Base-by-base conservation (phyloP, 2,797 vertebrate genomes). In the Molossus alvarezi region DNA sequence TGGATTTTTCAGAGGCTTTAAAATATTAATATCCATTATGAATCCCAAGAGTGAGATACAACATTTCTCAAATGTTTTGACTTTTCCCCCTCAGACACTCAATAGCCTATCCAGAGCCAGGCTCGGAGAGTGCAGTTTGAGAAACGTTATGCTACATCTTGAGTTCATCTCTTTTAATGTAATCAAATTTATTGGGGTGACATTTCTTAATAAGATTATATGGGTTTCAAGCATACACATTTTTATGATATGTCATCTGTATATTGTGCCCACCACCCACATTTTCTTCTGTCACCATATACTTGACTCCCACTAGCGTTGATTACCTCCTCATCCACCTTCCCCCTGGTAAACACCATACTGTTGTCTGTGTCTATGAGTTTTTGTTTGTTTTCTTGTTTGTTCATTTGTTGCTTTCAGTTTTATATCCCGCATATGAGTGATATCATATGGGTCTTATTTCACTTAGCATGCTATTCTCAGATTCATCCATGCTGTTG, bases 1-100 rank as follows among this genome's bases (percentile, higher is more conserved):
- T 77, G 25, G 6, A 86, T 76, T 95, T 95, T 65, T 67, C 55
- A 62, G 53, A 81, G 41, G 2, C 15, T 92, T 87, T 86, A 73
- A 57, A 41, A 62, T 69, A 15, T 62, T 83, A 82, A 11, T 21
- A 41, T 45, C 6, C 17, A 41, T 57, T 51, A 45, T 82, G 18
- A 77, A 71, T 51, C 25, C 67, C 64, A 86, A 91, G 48, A 67
- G 25, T 76, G 27, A 88, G 33, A 55, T 11, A 71, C 14, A 75
- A 58, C 3, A 18, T 57, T 60, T 85, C 27, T 75, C 69, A 48
- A 33, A 69, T 45, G 72, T 72, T 79, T 91, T 93, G 29, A 5
- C 3, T 2, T 55, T 58, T 79, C 5, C 12, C 33, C 20, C 69
- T 88, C 23, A 77, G 21, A 53, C 23, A 53, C 18, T 93, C 29